These are phyloP conservation scores for Erythrocebus patas DNA, from an alignment of 2,113 vertebrate genomes.

Conservation along the genomic window DNA sequence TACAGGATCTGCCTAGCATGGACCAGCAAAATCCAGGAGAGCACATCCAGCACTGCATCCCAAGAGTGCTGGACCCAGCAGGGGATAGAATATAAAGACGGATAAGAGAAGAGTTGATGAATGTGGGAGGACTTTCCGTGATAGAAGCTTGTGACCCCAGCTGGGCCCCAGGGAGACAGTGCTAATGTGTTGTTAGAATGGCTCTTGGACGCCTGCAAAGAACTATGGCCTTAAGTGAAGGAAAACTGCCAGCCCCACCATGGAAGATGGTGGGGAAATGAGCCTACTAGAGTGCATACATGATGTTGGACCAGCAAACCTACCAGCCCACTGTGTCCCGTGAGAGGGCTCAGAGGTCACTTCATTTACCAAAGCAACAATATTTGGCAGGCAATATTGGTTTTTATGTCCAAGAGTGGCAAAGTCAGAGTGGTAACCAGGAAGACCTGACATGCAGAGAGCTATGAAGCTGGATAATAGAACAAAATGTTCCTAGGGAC, in stretches of 20 bases:
- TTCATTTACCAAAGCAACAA: not conserved
- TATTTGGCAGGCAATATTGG: too few relatives aligned
- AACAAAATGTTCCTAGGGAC: not conserved
- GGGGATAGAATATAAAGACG: rapidly evolving
- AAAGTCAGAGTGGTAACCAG: not conserved
- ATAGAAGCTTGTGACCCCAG: not conserved
- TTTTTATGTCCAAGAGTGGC: not conserved
- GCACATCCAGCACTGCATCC: not conserved
- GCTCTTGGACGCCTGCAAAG: not conserved
- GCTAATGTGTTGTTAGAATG: not conserved
- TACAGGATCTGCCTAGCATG: not conserved
- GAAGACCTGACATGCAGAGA: not conserved
- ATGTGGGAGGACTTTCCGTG: not conserved
- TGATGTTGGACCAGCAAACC: not conserved
- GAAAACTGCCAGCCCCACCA: not conserved
- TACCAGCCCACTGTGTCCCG: not conserved
- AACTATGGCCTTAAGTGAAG: not conserved
- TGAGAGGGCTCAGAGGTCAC: not conserved
- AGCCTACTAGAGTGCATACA: too few relatives aligned
- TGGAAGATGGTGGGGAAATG: not conserved
- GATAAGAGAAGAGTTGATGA: not conserved
- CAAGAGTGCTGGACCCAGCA: not conserved
- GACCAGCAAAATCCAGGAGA: not conserved
- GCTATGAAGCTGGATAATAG: not conserved
- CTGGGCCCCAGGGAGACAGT: not conserved